Evolutionary conservation across 2,888 invertebrate species (phyloP).

Genomic region (Phlogophora meticulosa): DNA sequence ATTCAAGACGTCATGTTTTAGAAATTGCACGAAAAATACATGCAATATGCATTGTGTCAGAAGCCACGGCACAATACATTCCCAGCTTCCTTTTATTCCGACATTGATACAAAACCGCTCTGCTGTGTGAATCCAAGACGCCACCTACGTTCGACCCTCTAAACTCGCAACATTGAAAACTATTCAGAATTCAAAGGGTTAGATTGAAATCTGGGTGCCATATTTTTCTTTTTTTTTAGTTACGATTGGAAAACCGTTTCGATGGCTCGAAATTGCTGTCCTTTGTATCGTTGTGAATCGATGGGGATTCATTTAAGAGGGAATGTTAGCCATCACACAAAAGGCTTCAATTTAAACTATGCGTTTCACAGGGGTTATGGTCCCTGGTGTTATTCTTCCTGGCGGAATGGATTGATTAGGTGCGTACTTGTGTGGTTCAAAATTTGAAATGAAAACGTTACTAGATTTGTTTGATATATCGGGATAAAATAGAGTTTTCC

Average conservation of each 20-base stretch:
- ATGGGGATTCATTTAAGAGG: slow-evolving; percentile 68
- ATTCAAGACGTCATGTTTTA: background rate
- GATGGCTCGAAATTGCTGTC: slow-evolving; percentile 65
- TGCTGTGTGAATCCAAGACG: slow-evolving; percentile 41
- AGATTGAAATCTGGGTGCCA: slow-evolving; percentile 64
- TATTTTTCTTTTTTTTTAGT: slow-evolving; percentile 65
- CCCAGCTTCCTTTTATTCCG: slow-evolving; percentile 1
- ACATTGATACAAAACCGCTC: slow-evolving; percentile 28
- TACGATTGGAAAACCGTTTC: slow-evolving; percentile 68
- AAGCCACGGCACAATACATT: slow-evolving; percentile 7
- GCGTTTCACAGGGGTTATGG: slow-evolving; percentile 26
- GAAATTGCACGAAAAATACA: background rate
- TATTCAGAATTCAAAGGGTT: slow-evolving; percentile 63
- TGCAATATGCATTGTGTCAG: slow-evolving; percentile 3
- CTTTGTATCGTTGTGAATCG: slow-evolving; percentile 67
- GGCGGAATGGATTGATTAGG: slow-evolving; percentile 9
- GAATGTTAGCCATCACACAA: slow-evolving; percentile 62
- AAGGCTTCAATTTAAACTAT: slow-evolving; percentile 59
- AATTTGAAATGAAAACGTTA: background rate
- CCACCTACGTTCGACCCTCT: slow-evolving; percentile 23
- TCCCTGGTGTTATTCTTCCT: slow-evolving; percentile 2
- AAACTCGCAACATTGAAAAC: slow-evolving; percentile 55
- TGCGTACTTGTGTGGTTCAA: background rate
- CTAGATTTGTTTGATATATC: background rate
- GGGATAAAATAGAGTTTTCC: background rate